phyloP scores from a whole-genome alignment of 2,113 vertebrate genomes.

The Gulo gulo region DNA sequence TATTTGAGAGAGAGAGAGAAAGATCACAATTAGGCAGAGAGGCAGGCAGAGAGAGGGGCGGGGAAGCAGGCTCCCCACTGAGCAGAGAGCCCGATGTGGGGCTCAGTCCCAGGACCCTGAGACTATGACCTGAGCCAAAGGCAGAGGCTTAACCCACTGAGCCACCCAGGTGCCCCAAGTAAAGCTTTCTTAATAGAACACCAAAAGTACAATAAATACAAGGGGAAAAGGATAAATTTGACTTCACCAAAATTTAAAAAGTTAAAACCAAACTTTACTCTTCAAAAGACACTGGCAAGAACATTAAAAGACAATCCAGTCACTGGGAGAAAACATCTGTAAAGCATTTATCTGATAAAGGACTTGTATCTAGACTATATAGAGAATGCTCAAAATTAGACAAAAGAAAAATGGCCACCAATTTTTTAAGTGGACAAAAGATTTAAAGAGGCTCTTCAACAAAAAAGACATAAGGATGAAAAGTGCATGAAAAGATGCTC shows the following conservation, averaged over 20 bases:
- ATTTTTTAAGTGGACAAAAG: background rate
- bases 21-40: no score
- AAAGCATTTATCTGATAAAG: background rate
- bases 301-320: background rate
- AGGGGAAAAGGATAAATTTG: background rate
- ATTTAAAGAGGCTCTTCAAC: background rate
- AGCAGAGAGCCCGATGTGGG: no score
- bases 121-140: no score
- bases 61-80: no score
- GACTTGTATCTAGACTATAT: background rate
- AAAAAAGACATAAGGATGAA: background rate
- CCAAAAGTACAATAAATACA: background rate
- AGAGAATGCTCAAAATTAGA: background rate
- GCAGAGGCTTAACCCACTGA: no score
- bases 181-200: background rate
- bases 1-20: no score
- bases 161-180: background rate
- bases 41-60: no score
- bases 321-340: background rate
- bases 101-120: no score
- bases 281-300: background rate
- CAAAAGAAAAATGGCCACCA: background rate
- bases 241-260: background rate
- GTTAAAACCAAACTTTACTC: background rate
- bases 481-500: background rate